Evolutionary conservation across 2,888 invertebrate species (phyloP).

Genomic region (Synanthedon tipuliformis): DNA sequence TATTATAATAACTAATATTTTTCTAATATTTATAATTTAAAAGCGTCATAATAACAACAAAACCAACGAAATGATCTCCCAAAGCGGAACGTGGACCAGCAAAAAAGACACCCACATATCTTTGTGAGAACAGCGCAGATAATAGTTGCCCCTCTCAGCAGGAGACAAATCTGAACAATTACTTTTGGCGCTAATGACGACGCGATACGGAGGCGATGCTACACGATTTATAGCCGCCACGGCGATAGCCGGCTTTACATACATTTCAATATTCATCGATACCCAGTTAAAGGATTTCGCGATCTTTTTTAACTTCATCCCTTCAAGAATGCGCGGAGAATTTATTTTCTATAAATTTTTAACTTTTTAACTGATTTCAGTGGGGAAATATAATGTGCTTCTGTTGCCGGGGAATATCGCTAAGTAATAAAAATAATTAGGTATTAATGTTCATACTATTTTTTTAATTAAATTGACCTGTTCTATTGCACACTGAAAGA

Average conservation of each 20-base stretch:
- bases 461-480: no score
- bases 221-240: slow-evolving; percentile 52
- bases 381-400: no score
- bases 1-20: no score
- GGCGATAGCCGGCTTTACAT: slow-evolving; percentile 54
- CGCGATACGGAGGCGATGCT: slow-evolving; percentile 41
- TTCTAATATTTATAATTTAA: no score
- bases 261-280: slow-evolving; percentile 54
- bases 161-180: slow-evolving; percentile 57
- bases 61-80: no score
- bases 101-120: slow-evolving; percentile 26
- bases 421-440: no score
- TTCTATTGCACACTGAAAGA: no score
- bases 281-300: slow-evolving; percentile 33
- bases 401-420: no score
- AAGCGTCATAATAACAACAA: no score
- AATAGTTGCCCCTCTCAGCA: slow-evolving; percentile 32
- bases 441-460: no score
- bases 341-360: background rate
- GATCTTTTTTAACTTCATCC: background rate
- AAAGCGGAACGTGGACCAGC: no score
- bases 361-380: background rate
- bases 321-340: background rate
- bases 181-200: slow-evolving; percentile 55
- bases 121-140: slow-evolving; percentile 29